Base-by-base conservation (phyloP, 2,113 vertebrate genomes). In the Pan paniscus region DNA sequence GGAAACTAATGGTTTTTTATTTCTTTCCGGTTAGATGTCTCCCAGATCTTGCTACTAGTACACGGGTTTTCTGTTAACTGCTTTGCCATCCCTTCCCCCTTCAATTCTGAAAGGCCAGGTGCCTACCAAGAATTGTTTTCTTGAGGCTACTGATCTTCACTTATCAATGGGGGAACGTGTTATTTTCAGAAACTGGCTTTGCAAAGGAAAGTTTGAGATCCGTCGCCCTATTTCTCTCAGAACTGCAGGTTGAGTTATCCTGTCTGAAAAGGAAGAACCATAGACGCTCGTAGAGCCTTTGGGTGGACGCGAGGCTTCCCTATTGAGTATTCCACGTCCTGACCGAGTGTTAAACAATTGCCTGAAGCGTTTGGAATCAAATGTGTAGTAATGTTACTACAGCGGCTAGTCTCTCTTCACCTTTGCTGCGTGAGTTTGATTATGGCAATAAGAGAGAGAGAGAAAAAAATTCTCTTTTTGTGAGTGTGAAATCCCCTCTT, bases 181-280 rank as follows among this genome's bases (percentile, higher is more conserved):
- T 50, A 50, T 98, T 95, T 90, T 18, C 52, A 89, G 11, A 84
- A 6, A 80, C 87, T 90, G 84, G 72, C 55, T 97, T 95, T 90
- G 96, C 40, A 92, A 95, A 95, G 93, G 57, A 96, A 98, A 98
- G 96, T 98, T 98, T 97, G 97, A 67, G 94, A 92, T 93, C 89
- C 78, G 5, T 88, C 17, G 57, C 46, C 95, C 94, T 85, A 17
- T 98, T 96, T 97, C 89, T 76, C 11, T 8, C 48, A 92, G 90
- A 97, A 35, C 86, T 80, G 85, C 92, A 38, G 95, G 43, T 32
- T 94, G 55, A 67, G 83, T 55, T 59, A 2, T 27, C 25, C 30
- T 8, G 81, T 10, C 90, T 96, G 6, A 76, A 48, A 88, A 94
- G 61, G 55, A 30, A n/a, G 43, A n/a, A 46, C 59, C 73, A 8